phyloP scores from a whole-genome alignment of 2,888 invertebrate genomes.

The Microlaimidae sp. region DNA sequence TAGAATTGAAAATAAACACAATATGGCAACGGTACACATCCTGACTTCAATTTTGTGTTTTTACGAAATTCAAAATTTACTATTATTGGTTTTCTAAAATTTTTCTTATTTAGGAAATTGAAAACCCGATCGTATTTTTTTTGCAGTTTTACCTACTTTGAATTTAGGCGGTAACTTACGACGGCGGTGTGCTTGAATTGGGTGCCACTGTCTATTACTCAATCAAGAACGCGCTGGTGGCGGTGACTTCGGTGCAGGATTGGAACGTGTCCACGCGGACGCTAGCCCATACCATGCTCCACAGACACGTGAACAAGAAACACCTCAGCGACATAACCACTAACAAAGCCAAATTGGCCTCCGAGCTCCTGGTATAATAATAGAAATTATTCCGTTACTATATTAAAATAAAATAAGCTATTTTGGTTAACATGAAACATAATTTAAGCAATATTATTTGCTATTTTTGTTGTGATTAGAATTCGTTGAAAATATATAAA shows the following conservation, averaged over 20 bases:
- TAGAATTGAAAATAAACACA: too few relatives aligned
- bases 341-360: constrained; percentile 21
- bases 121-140: too few relatives aligned
- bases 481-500: too few relatives aligned
- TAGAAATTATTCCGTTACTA: too few relatives aligned
- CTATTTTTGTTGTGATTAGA: too few relatives aligned
- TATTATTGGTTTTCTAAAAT: not conserved
- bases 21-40: too few relatives aligned
- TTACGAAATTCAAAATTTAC: not conserved
- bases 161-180: constrained; percentile 36
- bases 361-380: constrained; percentile 28
- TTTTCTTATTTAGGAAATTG: not conserved
- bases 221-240: constrained; percentile 36
- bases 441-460: too few relatives aligned
- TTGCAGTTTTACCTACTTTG: not conserved
- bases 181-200: constrained; percentile 39
- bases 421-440: too few relatives aligned
- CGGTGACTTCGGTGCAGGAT: constrained; percentile 38
- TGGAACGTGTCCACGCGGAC: constrained; percentile 35
- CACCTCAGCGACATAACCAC: constrained; percentile 29
- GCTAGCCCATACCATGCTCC: constrained; percentile 36
- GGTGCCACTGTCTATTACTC: constrained; percentile 39
- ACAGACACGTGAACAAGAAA: constrained; percentile 34
- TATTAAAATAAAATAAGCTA: too few relatives aligned
- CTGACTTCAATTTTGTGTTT: too few relatives aligned